These are phyloP conservation scores for Beaufortia kweichowensis DNA, from an alignment of 2,113 vertebrate genomes.

Conservation along the genomic window DNA sequence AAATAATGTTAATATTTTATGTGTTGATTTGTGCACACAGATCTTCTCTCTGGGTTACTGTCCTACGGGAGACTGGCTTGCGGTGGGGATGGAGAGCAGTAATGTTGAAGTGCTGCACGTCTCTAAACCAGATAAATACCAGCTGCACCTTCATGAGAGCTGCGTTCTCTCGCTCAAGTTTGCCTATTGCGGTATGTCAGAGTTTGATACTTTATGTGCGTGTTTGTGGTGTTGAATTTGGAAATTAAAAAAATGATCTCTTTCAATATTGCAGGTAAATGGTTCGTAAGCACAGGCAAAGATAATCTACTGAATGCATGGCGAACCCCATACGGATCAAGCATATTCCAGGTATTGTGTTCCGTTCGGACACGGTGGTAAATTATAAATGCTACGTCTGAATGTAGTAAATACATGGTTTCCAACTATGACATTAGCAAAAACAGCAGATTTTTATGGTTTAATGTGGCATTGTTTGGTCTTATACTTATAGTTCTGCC, in stretches of 20 bases:
- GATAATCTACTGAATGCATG: conserved; percentile 98
- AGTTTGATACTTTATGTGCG: not conserved
- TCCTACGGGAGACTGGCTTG: conserved; percentile 93
- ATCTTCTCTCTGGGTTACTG: conserved; percentile 96
- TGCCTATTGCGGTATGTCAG: conserved; percentile 86
- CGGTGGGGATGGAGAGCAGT: conserved; percentile 96
- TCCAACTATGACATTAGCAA: too few relatives aligned
- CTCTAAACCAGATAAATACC: conserved; percentile 94
- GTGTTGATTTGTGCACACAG: conserved; percentile 58
- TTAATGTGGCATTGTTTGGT: too few relatives aligned
- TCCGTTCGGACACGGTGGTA: not conserved
- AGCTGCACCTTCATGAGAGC: conserved; percentile 97
- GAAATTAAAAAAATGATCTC: not conserved
- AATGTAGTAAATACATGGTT: too few relatives aligned
- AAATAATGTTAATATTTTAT: not conserved
- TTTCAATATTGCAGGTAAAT: conserved; percentile 79
- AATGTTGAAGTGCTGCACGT: conserved; percentile 93
- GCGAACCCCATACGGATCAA: conserved; percentile 97
- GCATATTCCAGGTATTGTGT: conserved; percentile 92
- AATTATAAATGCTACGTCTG: not conserved
- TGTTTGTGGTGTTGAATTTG: too few relatives aligned
- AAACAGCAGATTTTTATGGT: too few relatives aligned
- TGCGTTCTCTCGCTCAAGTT: conserved; percentile 98
- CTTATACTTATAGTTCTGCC: too few relatives aligned
- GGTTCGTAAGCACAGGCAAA: conserved; percentile 98